These are phyloP conservation scores for Lophochroa leadbeateri DNA, from an alignment of 2,113 vertebrate genomes.

Conservation along the genomic window DNA sequence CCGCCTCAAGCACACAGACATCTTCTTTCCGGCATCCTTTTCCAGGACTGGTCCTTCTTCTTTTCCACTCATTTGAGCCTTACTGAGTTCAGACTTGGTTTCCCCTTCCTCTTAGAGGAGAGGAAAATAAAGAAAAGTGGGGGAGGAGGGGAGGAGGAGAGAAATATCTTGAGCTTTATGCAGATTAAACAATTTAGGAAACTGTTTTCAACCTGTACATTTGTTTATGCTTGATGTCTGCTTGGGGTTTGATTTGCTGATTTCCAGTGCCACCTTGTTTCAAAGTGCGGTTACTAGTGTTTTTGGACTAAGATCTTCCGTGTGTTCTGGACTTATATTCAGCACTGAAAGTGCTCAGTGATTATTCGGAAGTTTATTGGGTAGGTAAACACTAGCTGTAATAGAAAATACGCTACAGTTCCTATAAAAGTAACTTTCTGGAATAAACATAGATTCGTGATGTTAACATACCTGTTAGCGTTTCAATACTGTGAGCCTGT, in stretches of 20 bases:
- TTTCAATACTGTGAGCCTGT: background rate
- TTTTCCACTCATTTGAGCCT: background rate
- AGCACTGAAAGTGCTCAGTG: background rate
- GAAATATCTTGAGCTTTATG: accelerated
- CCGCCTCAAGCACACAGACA: background rate
- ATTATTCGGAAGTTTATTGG: background rate
- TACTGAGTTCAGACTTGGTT: background rate
- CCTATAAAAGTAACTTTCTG: background rate
- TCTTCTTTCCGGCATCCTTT: background rate
- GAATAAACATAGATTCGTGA: background rate
- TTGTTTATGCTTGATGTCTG: background rate
- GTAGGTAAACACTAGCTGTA: background rate
- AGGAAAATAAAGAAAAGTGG: background rate
- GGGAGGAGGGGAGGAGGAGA: accelerated
- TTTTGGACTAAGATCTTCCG: accelerated
- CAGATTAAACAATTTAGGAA: background rate
- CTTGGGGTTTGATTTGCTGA: background rate
- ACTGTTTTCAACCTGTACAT: accelerated
- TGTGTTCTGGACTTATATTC: accelerated
- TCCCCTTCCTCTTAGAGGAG: background rate
- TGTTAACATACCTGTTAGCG: background rate
- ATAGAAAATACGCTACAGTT: background rate
- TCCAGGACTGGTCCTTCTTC: background rate
- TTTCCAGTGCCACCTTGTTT: background rate
- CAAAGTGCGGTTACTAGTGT: accelerated